Evolutionary conservation across 2,113 vertebrate species (phyloP).

Genomic region (Gallinago paraguaiae): DNA sequence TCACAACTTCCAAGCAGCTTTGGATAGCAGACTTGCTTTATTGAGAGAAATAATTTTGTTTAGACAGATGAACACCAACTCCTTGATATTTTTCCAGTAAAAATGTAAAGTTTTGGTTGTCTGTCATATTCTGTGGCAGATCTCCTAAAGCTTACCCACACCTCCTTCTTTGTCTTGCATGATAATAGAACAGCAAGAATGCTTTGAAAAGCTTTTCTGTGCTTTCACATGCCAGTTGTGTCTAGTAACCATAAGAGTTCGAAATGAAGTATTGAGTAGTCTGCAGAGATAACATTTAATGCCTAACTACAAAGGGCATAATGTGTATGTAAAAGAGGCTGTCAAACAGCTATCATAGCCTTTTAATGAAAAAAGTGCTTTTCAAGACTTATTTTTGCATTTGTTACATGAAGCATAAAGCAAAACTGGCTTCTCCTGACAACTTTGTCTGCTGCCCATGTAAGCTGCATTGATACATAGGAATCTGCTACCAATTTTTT

Average conservation of each 20-base stretch:
- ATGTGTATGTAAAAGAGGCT: not conserved
- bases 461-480: not conserved
- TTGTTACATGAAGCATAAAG: not conserved
- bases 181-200: not conserved
- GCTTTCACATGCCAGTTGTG: not conserved
- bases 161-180: not conserved
- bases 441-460: not conserved
- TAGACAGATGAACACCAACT: not conserved
- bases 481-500: not conserved
- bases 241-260: not conserved
- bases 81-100: not conserved
- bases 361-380: not conserved
- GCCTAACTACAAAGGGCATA: not conserved
- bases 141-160: not conserved
- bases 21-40: not conserved
- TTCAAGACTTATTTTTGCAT: not conserved
- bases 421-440: not conserved
- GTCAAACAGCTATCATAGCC: not conserved
- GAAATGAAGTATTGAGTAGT: not conserved
- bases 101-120: not conserved
- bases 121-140: not conserved
- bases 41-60: slow-evolving; percentile 8
- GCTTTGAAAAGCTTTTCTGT: not conserved
- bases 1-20: not conserved
- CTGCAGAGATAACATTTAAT: not conserved